Evolutionary conservation across 2,888 invertebrate genomes (phyloP).

Genomic region (Macrosiphum euphorbiae): DNA sequence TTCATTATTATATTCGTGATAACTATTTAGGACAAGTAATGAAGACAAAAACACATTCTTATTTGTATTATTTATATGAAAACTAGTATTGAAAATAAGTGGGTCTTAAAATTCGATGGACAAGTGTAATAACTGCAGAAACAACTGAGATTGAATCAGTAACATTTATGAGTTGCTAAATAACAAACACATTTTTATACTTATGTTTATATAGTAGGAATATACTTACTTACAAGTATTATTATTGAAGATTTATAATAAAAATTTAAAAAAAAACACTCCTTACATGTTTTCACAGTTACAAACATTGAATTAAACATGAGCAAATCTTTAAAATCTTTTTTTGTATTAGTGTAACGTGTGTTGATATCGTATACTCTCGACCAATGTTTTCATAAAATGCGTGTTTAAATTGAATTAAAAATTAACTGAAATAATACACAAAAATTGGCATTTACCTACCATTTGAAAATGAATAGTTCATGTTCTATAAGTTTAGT

Average conservation of each 20-base stretch:
- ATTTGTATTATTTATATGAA: too few species aligned
- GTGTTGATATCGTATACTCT: not conserved
- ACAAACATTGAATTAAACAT: not conserved
- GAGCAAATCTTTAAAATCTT: not conserved
- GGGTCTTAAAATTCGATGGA: not conserved
- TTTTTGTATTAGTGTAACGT: not conserved
- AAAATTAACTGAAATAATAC: not conserved
- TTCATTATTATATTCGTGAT: not conserved
- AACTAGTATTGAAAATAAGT: too few species aligned
- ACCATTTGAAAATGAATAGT: not conserved
- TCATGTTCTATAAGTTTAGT: not conserved
- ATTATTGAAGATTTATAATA: not conserved
- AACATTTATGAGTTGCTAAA: not conserved
- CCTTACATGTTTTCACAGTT: not conserved
- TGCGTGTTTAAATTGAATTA: not conserved
- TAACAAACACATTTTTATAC: not conserved
- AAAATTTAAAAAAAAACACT: not conserved
- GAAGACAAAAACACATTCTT: too few species aligned
- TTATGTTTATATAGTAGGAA: not conserved
- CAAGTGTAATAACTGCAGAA: not conserved
- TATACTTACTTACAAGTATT: not conserved
- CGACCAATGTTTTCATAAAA: not conserved
- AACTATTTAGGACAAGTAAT: not conserved
- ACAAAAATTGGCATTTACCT: not conserved
- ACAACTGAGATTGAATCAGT: not conserved